These are phyloP conservation scores for Lysandra bellargus DNA, from an alignment of 2,888 invertebrate genomes.

Conservation along the genomic window DNA sequence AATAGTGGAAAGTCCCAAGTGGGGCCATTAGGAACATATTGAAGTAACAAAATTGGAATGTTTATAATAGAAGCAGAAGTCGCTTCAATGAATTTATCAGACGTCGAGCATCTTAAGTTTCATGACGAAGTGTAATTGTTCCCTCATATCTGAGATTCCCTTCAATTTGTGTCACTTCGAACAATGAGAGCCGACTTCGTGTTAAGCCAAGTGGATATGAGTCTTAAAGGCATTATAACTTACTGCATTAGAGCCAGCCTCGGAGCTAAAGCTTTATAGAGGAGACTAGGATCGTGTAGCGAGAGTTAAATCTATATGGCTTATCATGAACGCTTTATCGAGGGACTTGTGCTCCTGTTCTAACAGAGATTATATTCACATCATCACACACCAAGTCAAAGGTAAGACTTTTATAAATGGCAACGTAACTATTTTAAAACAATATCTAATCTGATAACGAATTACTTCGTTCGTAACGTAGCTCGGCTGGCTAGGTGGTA, in stretches of 20 bases:
- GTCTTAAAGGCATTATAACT: conserved; percentile 12
- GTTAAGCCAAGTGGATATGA: conserved; percentile 26
- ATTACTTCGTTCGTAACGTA: too few species aligned
- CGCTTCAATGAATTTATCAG: conserved; percentile 18
- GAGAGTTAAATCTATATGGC: background rate
- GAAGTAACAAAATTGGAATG: conserved; percentile 24
- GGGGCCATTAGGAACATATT: conserved; percentile 21
- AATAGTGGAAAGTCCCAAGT: background rate
- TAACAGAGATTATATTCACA: background rate
- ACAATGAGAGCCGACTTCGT: conserved; percentile 14
- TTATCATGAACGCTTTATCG: conserved; percentile 8
- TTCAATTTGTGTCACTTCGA: conserved; percentile 23
- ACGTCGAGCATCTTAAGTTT: conserved; percentile 4
- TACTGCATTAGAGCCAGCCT: conserved; percentile 7
- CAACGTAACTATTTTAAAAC: background rate
- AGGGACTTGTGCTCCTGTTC: background rate
- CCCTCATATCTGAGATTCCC: conserved; percentile 25
- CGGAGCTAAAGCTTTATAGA: conserved; percentile 15
- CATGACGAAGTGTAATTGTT: background rate
- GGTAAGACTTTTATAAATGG: background rate
- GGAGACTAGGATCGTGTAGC: background rate
- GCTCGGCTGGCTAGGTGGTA: too few species aligned
- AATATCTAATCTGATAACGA: too few species aligned
- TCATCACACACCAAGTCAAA: background rate
- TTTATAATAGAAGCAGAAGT: conserved; percentile 17